A percentile compares a stretch with the other conserved stretches of the same genome.
phyloP scores from a whole-genome alignment of 2,888 invertebrate species.

The Octodonta nipae region DNA sequence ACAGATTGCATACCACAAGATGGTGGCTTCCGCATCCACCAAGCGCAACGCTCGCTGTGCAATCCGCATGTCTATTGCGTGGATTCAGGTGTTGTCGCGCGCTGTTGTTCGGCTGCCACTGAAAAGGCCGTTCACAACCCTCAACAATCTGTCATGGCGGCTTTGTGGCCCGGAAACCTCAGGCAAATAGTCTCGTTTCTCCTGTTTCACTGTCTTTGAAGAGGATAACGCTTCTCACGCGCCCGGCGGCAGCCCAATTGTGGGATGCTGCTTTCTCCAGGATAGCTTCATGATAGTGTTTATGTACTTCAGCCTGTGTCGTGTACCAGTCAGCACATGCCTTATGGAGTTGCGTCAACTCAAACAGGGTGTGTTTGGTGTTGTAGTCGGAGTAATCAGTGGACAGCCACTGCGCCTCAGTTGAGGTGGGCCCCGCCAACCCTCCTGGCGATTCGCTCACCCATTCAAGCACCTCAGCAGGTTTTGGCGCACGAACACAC shows the following conservation, averaged over 20 bases:
- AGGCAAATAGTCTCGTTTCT: not conserved
- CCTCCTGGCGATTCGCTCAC: not conserved
- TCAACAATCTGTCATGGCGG: not conserved
- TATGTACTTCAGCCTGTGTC: not conserved
- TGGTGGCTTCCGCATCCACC: not conserved
- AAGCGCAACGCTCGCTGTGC: too few species aligned
- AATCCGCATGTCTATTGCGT: too few species aligned
- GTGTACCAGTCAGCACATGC: not conserved
- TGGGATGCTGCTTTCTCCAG: not conserved
- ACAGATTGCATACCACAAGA: not conserved
- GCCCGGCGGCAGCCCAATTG: not conserved
- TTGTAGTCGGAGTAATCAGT: not conserved
- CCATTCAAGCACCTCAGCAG: not conserved
- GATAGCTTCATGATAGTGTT: not conserved
- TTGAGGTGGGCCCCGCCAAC: not conserved
- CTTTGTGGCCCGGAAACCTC: not conserved
- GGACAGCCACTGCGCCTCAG: not conserved
- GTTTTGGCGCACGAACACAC: not conserved
- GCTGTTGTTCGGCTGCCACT: not conserved
- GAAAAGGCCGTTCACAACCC: not conserved
- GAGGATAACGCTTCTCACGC: not conserved
- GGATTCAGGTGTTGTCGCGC: too few species aligned
- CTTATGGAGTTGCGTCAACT: not conserved
- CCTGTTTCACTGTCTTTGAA: not conserved
- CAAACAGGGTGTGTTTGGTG: not conserved